Evolutionary conservation across 2,113 vertebrate genomes (phyloP).

Genomic region (Callithrix jacchus): DNA sequence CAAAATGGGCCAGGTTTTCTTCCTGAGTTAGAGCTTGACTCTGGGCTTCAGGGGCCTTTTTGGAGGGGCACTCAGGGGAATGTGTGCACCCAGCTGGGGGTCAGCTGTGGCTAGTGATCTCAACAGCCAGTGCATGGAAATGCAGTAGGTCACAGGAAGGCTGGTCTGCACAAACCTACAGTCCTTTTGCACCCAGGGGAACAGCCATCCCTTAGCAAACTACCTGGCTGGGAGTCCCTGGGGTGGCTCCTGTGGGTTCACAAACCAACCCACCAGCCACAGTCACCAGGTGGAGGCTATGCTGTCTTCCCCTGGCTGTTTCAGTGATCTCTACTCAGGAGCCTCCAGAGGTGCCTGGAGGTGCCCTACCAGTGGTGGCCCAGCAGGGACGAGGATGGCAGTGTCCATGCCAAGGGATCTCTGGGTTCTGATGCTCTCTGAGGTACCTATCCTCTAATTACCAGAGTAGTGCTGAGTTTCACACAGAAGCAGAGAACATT

Average conservation of each 20-base stretch:
- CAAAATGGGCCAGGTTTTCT: neutral
- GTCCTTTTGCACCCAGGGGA: neutral
- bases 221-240: neutral
- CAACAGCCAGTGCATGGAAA: accelerated
- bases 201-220: neutral
- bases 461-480: neutral
- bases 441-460: neutral
- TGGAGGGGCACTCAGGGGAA: neutral
- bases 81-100: neutral
- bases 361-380: no score
- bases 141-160: neutral
- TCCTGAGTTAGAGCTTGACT: neutral
- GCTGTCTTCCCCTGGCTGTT: neutral
- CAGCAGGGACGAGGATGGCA: no score
- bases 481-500: neutral
- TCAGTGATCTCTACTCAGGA: neutral
- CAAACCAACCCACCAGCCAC: neutral
- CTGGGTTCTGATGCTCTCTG: neutral
- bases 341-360: neutral
- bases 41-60: neutral
- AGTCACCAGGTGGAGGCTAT: neutral
- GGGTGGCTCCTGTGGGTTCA: neutral
- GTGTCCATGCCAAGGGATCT: accelerated
- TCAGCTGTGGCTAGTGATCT: neutral
- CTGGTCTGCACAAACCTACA: no score